Evolutionary conservation across 2,797 vertebrate genomes (phyloP).

Genomic region (Tragopan temminckii): DNA sequence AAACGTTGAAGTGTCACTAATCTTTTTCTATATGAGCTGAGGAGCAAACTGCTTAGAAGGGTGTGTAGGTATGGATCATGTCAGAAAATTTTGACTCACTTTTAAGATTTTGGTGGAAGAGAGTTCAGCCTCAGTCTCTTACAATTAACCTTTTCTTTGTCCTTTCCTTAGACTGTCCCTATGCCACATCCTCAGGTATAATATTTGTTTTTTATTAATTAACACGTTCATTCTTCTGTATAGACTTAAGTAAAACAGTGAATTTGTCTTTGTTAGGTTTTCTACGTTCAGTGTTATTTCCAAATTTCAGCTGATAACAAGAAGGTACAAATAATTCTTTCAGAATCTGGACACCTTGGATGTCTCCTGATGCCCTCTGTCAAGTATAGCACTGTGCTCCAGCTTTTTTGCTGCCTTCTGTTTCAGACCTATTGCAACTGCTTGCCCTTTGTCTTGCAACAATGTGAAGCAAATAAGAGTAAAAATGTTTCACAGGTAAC

Average conservation of each 20-base stretch:
- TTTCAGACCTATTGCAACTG: slow-evolving; percentile 50
- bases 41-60: background rate
- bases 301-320: slow-evolving; percentile 68
- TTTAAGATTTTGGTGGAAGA: background rate
- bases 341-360: slow-evolving; percentile 77
- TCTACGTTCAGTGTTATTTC: slow-evolving; percentile 70
- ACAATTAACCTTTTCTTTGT: background rate
- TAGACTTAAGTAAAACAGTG: slow-evolving; percentile 54
- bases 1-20: background rate
- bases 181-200: background rate
- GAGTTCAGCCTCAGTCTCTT: background rate
- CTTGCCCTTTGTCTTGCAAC: background rate
- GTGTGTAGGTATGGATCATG: background rate
- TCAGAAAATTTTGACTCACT: background rate
- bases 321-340: slow-evolving; percentile 77
- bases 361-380: slow-evolving; percentile 83
- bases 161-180: background rate
- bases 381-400: slow-evolving; percentile 74
- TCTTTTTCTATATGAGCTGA: background rate
- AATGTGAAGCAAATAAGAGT: background rate
- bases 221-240: slow-evolving; percentile 44
- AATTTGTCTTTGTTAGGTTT: slow-evolving; percentile 66
- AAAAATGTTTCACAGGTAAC: background rate
- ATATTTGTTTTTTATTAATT: slow-evolving; percentile 55
- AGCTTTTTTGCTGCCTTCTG: slow-evolving; percentile 3